Base-by-base conservation (phyloP, 1,140 invertebrate species). In the Phortica variegata region DNA sequence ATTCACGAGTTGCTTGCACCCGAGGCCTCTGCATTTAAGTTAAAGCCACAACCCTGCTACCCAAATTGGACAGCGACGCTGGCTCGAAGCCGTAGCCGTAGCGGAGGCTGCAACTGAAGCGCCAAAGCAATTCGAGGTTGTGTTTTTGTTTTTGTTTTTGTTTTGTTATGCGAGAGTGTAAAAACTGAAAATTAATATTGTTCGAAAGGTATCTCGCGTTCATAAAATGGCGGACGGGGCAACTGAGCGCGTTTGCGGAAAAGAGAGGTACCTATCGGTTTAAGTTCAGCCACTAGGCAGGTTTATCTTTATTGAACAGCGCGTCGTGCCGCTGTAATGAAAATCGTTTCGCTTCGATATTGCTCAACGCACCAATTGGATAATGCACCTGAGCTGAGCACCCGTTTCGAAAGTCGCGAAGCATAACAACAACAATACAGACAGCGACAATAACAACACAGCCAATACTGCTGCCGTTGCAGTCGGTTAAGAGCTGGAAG, bases 351-450 rank as follows among this genome's bases (percentile, higher is more conserved):
- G n/a, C n/a, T n/a, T n/a, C n/a, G n/a, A n/a, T n/a, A n/a, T n/a
- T 26, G 56, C 61, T 49, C 65, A 55, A 54, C 54, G 58, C 52
- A 57, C 57, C 63, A 68, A 60, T 68, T 68, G 63, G 60, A 69
- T 68, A 69, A 68, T 68, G 55, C 63, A 68, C 63, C 63, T 68
- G 63, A 68, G 66, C 63, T 68, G 63, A 68, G 66, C 63, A 60
- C 40, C 63, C 54, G 63, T 59, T 68, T 69, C 54, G 43, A 54
- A 52, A 57, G 48, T 57, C n/a, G n/a, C n/a, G n/a, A n/a, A n/a
- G n/a, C n/a, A n/a, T n/a, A n/a, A n/a, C n/a, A n/a, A n/a, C n/a
- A n/a, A n/a, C n/a, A n/a, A n/a, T n/a, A n/a, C n/a, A n/a, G n/a
- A n/a, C n/a, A n/a, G n/a, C n/a, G n/a, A n/a, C n/a, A n/a, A n/a